Conservation (phyloP, 1,140 invertebrate species). For the Drosophila ananassae region DNA sequence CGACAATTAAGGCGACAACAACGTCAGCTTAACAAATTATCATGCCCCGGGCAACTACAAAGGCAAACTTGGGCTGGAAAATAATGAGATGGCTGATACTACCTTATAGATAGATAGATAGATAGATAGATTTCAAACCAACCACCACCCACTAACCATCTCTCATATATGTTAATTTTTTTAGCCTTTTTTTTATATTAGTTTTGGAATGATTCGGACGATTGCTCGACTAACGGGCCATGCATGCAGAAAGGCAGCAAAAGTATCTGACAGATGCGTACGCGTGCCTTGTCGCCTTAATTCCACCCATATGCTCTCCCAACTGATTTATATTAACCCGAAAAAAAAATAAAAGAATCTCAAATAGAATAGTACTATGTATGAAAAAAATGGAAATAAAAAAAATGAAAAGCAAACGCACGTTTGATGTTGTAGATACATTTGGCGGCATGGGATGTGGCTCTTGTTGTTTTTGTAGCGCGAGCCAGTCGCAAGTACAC, state of each 20-base stretch:
- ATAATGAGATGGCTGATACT: slow-evolving; percentile 1
- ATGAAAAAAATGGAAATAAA: not conserved
- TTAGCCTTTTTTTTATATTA: slow-evolving; percentile 10
- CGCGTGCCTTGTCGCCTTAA: slow-evolving; percentile 48
- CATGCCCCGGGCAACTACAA: slow-evolving; percentile 3
- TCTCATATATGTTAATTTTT: not conserved
- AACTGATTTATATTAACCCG: slow-evolving; percentile 78
- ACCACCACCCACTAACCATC: not conserved
- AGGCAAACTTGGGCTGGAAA: slow-evolving; percentile 8
- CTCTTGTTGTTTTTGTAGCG: not conserved
- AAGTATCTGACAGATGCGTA: slow-evolving; percentile 67
- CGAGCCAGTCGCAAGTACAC: slow-evolving; percentile 30
- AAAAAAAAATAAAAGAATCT: slow-evolving; percentile 32
- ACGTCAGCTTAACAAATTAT: slow-evolving; percentile 39
- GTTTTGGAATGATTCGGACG: slow-evolving; percentile 44
- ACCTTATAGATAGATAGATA: too few relatives aligned
- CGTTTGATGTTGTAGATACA: slow-evolving; percentile 80
- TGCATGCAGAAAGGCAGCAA: slow-evolving; percentile 12
- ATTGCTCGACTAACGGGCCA: slow-evolving; percentile 63
- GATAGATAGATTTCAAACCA: not conserved
- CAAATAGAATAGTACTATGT: slow-evolving; percentile 1
- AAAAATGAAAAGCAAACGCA: slow-evolving; percentile 41
- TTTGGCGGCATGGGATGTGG: slow-evolving; percentile 13
- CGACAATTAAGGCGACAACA: slow-evolving; percentile 33
- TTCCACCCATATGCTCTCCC: slow-evolving; percentile 22